These are phyloP conservation scores for Arion vulgaris DNA, from an alignment of 1,140 invertebrate species.

Conservation along the genomic window DNA sequence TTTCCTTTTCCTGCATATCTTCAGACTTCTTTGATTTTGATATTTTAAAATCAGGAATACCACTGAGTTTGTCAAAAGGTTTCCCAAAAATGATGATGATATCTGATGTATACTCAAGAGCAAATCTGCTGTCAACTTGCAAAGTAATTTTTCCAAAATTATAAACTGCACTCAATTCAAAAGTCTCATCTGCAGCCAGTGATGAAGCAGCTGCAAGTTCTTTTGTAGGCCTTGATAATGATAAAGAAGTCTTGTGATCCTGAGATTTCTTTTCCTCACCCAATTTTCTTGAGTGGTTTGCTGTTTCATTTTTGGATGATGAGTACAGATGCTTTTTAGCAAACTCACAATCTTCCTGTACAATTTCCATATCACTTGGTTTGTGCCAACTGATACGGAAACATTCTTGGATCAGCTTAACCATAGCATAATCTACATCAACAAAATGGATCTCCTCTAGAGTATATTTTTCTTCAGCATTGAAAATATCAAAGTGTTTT, in stretches of 20 bases:
- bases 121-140: not conserved
- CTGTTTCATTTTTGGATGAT: not conserved
- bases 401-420: not conserved
- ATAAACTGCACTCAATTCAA: not conserved
- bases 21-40: not conserved
- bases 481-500: constrained; percentile 8
- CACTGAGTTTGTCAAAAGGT: constrained; percentile 29
- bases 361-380: not conserved
- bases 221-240: not conserved
- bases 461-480: too few relatives aligned
- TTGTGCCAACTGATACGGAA: not conserved
- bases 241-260: not conserved
- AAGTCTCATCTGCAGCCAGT: not conserved
- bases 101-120: not conserved
- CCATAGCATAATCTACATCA: constrained; percentile 14
- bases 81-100: not conserved
- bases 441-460: constrained; percentile 11
- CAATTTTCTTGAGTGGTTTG: not conserved
- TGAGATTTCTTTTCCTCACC: not conserved
- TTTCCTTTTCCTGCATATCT: not conserved
- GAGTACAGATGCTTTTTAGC: not conserved
- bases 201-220: not conserved
- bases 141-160: constrained; percentile 11
- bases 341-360: not conserved
- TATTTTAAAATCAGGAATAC: not conserved